Base-by-base conservation (phyloP, 2,113 vertebrate species). In the Rhodinocichla rosea region DNA sequence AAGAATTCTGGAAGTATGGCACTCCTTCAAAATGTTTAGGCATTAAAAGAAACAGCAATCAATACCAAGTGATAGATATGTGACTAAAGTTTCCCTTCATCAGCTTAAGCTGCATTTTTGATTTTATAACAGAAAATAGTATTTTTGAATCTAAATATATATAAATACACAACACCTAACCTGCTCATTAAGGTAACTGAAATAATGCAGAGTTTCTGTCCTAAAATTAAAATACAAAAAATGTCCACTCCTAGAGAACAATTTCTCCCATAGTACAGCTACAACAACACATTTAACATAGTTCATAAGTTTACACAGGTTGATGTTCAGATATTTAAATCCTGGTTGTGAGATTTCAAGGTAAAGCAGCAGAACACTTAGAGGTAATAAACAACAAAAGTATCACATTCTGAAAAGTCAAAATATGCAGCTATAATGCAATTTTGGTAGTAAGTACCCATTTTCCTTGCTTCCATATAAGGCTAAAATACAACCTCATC, bases 331-430 rank as follows among this genome's bases (percentile, higher is more conserved):
- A 53, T 53, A 91, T 78, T 90, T 90, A 95, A 21, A 69, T 35
- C 26, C 18, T 30, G 22, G 40, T 55, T 81, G 83, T 67, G 74
- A 94, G 45, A 94, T 73, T 87, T 76, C 89, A 78, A 92, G 73
- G 42, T 32, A 93, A 94, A 90, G 75, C 75, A 95, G 82, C 4
- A 73, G 37, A 94, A 96, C 22, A 94, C 63, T 76, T 59, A 75
- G 64, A 53, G 17, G 11, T 40, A 87, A 94, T 56, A 83, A 95
- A 83, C 26, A 35, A 86, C 12, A 84, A 5, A 83, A 62, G 20
- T 56, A 67, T 32, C 37, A 4, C 60, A 89, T 52, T 79, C 68
- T 70, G 50, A 80, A 30, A 94, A 76, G 83, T 93, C 83, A 92
- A 97, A 96, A 94, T 93, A 78, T 13, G 52, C 50, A 94, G 73